phyloP scores from a whole-genome alignment of 2,888 invertebrate genomes.

The Apamea crenata region DNA sequence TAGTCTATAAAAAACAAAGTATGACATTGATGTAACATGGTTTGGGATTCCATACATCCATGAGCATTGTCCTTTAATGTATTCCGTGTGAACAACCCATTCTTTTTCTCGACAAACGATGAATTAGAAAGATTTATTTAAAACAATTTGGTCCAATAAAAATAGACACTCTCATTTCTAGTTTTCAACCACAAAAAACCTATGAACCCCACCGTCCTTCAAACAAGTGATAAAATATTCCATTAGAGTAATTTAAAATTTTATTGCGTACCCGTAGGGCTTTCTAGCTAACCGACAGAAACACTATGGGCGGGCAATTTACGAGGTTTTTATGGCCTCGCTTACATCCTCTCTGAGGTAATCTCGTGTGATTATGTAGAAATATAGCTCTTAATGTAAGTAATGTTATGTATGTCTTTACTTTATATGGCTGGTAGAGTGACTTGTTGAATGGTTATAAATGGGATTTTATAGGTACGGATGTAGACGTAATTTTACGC shows the following conservation, averaged over 20 bases:
- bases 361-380: conserved; percentile 56
- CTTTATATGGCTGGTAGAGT: conserved; percentile 17
- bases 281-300: conserved; percentile 48
- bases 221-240: conserved; percentile 54
- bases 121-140: neutral
- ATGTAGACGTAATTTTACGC: too few species aligned
- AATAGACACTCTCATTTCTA: too few species aligned
- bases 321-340: conserved; percentile 53
- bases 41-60: too few species aligned
- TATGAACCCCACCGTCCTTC: conserved; percentile 2
- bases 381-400: conserved; percentile 41
- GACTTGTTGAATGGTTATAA: conserved; percentile 31
- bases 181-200: neutral
- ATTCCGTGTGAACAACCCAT: neutral
- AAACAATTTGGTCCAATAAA: neutral
- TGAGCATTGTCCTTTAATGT: too few species aligned
- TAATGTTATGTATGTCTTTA: conserved; percentile 22
- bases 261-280: conserved; percentile 43
- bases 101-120: neutral
- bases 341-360: conserved; percentile 54
- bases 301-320: conserved; percentile 56
- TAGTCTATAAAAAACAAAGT: too few species aligned
- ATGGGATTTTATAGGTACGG: neutral
- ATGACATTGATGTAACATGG: too few species aligned
- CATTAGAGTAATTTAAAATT: conserved; percentile 59